Conservation (phyloP, 1,140 invertebrate species). For the Drosophila neocordata region DNA sequence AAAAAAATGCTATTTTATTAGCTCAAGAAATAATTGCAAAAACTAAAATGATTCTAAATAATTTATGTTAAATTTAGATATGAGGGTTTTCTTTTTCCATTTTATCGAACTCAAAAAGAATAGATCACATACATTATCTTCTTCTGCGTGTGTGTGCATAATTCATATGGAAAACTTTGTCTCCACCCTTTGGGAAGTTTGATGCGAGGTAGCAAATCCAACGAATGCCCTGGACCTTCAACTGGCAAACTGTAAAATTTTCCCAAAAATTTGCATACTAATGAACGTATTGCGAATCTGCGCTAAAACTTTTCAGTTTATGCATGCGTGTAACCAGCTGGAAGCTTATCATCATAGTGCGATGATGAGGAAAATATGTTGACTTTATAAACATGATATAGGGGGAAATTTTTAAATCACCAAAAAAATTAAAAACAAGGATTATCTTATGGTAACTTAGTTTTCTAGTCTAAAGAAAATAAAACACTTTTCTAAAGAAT, state of each 20-base stretch:
- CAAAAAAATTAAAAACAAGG: no score
- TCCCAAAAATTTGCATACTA: slow-evolving; percentile 32
- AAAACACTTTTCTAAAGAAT: no score
- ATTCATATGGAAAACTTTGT: background rate
- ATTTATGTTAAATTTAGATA: background rate
- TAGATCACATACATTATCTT: background rate
- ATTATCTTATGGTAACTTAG: no score
- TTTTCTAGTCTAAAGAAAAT: no score
- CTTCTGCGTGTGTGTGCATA: background rate
- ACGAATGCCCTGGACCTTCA: background rate
- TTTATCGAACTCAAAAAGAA: background rate
- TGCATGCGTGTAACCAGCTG: slow-evolving; percentile 11
- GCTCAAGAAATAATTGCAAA: background rate
- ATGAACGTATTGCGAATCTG: slow-evolving; percentile 27
- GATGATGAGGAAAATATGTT: background rate
- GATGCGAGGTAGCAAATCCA: background rate
- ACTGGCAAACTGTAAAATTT: slow-evolving; percentile 13
- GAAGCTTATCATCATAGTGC: background rate
- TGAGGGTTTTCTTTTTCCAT: background rate
- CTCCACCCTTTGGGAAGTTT: background rate
- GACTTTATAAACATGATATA: background rate
- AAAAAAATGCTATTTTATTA: background rate
- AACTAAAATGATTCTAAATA: background rate
- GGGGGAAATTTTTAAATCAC: background rate
- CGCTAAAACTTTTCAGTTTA: slow-evolving; percentile 3